Percentiles rank a stretch among this genome's conserved stretches.
These are phyloP conservation scores for Villa cingulata DNA, from an alignment of 2,888 invertebrate genomes.

Conservation along the genomic window DNA sequence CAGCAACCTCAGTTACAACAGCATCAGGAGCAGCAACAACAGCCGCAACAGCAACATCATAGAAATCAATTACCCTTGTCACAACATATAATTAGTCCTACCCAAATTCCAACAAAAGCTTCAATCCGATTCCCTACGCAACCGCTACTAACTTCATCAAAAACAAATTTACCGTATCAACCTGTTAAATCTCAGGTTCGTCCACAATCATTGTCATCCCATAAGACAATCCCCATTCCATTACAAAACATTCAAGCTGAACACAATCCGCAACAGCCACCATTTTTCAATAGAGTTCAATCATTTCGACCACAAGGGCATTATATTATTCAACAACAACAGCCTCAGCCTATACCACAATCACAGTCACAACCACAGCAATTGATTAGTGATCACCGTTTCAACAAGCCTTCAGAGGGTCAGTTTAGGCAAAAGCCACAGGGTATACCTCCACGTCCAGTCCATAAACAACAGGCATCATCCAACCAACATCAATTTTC, in stretches of 20 bases:
- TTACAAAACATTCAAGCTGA: conserved; percentile 27
- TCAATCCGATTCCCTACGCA: conserved; percentile 2
- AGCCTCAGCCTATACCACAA: conserved; percentile 20
- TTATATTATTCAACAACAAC: background rate
- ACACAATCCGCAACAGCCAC: conserved; percentile 29
- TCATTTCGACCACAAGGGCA: conserved; percentile 14
- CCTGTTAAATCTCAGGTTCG: conserved; percentile 25
- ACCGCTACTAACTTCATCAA: no score
- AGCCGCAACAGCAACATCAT: background rate
- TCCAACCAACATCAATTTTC: conserved; percentile 28
- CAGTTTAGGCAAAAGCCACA: conserved; percentile 3
- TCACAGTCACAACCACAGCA: conserved; percentile 35
- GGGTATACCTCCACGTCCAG: conserved; percentile 25
- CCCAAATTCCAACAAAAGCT: background rate
- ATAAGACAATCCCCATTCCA: conserved; percentile 34
- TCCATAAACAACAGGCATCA: conserved; percentile 22
- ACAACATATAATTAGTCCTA: background rate
- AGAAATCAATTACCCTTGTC: conserved; percentile 5
- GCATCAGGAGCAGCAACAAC: conserved; percentile 6
- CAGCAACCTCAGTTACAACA: background rate
- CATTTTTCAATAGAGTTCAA: conserved; percentile 32
- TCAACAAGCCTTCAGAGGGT: background rate
- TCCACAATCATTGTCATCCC: conserved; percentile 37
- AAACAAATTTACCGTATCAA: conserved; percentile 11
- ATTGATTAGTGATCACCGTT: background rate